These are phyloP conservation scores for Apostichopus parvimensis DNA, from an alignment of 35 echinoderm and acorn worm species.

Conservation along the genomic window DNA sequence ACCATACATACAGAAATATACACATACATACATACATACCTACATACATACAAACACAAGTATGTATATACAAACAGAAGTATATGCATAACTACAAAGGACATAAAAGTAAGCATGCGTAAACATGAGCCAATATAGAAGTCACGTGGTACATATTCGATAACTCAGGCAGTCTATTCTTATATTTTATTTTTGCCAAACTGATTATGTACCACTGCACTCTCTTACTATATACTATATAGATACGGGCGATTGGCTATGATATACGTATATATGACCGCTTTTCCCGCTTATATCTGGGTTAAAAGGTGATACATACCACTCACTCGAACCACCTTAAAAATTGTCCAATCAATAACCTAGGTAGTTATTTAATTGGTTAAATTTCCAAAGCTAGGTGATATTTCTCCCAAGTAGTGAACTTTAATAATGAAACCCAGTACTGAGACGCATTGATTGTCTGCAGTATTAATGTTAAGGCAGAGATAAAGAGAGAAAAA, in stretches of 20 bases:
- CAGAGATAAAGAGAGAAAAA: neutral
- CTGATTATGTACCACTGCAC: too few relatives aligned
- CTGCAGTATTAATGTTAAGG: neutral
- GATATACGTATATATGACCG: neutral
- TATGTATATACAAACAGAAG: too few relatives aligned
- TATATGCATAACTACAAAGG: too few relatives aligned
- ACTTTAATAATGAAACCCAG: neutral
- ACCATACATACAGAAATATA: too few relatives aligned
- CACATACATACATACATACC: too few relatives aligned
- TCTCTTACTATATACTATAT: too few relatives aligned
- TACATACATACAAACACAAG: too few relatives aligned
- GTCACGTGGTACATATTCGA: too few relatives aligned
- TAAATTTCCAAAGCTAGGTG: neutral
- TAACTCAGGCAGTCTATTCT: too few relatives aligned
- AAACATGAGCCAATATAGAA: too few relatives aligned
- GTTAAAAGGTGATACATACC: conserved; percentile 1
- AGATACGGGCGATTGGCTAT: neutral
- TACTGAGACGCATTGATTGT: neutral
- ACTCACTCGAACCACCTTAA: neutral
- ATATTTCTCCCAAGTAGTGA: neutral
- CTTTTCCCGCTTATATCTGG: neutral
- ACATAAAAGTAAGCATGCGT: too few relatives aligned
- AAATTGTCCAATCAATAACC: neutral
- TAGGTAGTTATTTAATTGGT: neutral
- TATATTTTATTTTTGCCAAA: too few relatives aligned